Percentiles rank a stretch among this genome's conserved stretches.
Evolutionary conservation across 2,888 invertebrate genomes (phyloP).

Genomic region (Piscicola geometra): DNA sequence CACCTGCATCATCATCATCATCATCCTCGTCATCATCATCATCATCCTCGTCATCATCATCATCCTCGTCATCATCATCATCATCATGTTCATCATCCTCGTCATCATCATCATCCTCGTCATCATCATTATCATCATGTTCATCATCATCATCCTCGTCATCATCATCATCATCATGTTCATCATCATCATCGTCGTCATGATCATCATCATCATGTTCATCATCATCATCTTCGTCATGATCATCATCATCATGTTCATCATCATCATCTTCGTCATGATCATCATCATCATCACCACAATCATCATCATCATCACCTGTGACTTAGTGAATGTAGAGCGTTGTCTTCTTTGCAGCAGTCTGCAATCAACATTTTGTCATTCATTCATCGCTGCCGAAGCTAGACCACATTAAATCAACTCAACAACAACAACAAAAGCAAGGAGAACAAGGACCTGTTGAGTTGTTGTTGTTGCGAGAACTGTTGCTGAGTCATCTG

Average conservation of each 20-base stretch:
- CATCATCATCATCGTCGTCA: not conserved
- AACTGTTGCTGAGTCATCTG: slow-evolving; percentile 27
- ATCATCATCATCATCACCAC: slow-evolving; percentile 25
- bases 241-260: not conserved
- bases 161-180: not conserved
- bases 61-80: no score
- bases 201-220: not conserved
- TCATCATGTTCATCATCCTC: no score
- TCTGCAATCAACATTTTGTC: not conserved
- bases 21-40: not conserved
- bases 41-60: no score
- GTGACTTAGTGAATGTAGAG: slow-evolving; percentile 30
- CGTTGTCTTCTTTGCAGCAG: slow-evolving; percentile 30
- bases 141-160: no score
- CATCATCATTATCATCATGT: no score
- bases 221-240: no score
- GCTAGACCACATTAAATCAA: slow-evolving; percentile 1
- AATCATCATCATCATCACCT: not conserved
- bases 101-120: no score
- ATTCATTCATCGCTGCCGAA: not conserved
- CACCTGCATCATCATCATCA: slow-evolving; percentile 7
- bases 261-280: not conserved
- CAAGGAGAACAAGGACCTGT: slow-evolving; percentile 18
- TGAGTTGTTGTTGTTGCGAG: slow-evolving; percentile 33
- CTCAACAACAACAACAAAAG: slow-evolving; percentile 1